Evolutionary conservation across 2,797 vertebrate species (phyloP).

Genomic region (Podargus strigoides): DNA sequence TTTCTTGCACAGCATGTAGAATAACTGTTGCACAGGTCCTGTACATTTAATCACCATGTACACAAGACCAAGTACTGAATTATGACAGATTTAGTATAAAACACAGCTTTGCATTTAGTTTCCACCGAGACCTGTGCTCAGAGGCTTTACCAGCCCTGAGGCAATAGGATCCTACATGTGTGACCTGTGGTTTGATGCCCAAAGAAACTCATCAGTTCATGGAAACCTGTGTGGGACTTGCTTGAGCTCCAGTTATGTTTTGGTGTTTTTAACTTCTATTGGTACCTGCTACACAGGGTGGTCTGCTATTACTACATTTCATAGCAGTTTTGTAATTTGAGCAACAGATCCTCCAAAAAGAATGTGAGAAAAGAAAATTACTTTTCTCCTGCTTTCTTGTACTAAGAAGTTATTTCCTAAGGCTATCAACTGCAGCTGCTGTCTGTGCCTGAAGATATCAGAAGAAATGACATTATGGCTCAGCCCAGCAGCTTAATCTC

Average conservation of each 20-base stretch:
- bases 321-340: neutral
- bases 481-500: neutral
- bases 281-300: neutral
- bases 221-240: neutral
- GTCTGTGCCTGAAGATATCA: neutral
- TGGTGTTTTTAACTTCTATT: neutral
- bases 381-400: slow-evolving; percentile 1
- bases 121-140: neutral
- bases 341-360: neutral
- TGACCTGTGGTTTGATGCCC: neutral
- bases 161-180: neutral
- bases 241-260: neutral
- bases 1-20: neutral
- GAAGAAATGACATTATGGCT: neutral
- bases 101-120: neutral
- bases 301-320: neutral
- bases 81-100: neutral
- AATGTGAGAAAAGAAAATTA: neutral
- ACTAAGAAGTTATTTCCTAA: slow-evolving; percentile 19
- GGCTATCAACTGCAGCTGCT: slow-evolving; percentile 29
- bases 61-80: neutral
- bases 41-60: neutral
- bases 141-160: neutral
- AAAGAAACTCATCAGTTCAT: neutral
- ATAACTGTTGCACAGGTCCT: neutral